phyloP scores from a whole-genome alignment of 2,888 invertebrate genomes.

The Meganola albula region DNA sequence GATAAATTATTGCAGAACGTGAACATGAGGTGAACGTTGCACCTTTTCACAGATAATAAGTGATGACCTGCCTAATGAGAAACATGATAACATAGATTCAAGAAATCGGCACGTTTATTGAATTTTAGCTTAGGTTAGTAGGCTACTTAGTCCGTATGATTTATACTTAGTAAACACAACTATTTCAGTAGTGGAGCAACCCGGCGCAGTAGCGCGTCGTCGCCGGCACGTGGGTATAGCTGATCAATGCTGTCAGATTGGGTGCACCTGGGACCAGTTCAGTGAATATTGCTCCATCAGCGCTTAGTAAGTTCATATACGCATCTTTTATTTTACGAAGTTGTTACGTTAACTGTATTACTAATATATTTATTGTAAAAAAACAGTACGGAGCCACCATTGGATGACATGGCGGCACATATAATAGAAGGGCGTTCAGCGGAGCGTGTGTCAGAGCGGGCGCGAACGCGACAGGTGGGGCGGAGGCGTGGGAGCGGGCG shows the following conservation, averaged over 20 bases:
- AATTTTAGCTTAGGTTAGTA: neutral
- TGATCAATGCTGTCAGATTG: constrained; percentile 63
- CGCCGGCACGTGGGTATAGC: constrained; percentile 62
- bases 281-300: constrained; percentile 66
- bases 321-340: too few species aligned
- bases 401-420: constrained; percentile 60
- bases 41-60: too few species aligned
- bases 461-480: constrained; percentile 26
- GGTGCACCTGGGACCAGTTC: constrained; percentile 62
- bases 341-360: too few species aligned
- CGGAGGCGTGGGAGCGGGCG: constrained; percentile 52
- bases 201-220: constrained; percentile 46
- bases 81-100: constrained; percentile 6
- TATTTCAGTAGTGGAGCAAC: constrained; percentile 59
- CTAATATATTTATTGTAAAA: too few species aligned
- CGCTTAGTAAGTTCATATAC: constrained; percentile 53
- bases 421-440: constrained; percentile 66
- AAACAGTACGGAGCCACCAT: constrained; percentile 57
- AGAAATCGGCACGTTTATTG: neutral
- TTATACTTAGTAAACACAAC: neutral
- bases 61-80: neutral
- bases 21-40: too few species aligned
- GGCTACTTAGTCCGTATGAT: neutral
- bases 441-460: constrained; percentile 38
- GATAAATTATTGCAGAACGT: too few species aligned